These are phyloP conservation scores for Centropyge bicolor DNA, from an alignment of 2,797 vertebrate species.

Conservation along the genomic window DNA sequence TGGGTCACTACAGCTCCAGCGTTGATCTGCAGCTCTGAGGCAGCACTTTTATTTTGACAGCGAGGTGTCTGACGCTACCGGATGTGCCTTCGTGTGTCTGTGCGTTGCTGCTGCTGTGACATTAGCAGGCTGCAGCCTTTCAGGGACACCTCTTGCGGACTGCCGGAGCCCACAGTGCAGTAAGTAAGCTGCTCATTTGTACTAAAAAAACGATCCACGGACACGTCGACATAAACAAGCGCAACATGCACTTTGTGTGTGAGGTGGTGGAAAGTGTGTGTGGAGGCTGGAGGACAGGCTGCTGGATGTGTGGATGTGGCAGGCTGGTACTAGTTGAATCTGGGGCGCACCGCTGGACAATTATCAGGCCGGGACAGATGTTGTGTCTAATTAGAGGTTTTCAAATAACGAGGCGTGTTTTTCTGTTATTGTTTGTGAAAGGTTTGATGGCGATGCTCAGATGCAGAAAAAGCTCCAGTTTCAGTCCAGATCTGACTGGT, in stretches of 20 bases:
- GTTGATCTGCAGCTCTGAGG: not conserved
- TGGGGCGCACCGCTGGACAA: slow-evolving; percentile 77
- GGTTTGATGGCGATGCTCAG: not conserved
- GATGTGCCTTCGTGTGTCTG: slow-evolving; percentile 22
- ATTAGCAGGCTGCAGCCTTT: slow-evolving; percentile 79
- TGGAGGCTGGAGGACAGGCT: slow-evolving; percentile 22
- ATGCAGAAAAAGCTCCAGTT: slow-evolving; percentile 31
- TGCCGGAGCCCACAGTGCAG: slow-evolving; percentile 77
- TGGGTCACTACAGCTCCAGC: fast-evolving
- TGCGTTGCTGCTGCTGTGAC: slow-evolving; percentile 65
- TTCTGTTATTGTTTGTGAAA: not conserved
- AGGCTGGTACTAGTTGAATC: slow-evolving; percentile 79
- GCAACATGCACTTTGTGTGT: slow-evolving; percentile 7
- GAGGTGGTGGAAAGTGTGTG: not conserved
- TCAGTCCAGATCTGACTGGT: slow-evolving; percentile 79
- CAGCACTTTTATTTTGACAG: slow-evolving; percentile 73
- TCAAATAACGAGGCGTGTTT: not conserved
- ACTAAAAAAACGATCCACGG: not conserved
- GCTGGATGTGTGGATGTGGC: slow-evolving; percentile 80
- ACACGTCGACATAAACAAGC: not conserved
- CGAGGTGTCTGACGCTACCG: not conserved
- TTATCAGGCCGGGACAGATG: slow-evolving; percentile 53
- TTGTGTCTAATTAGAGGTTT: slow-evolving; percentile 20
- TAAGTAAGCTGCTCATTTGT: slow-evolving; percentile 64
- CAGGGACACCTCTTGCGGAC: slow-evolving; percentile 74